Conservation (phyloP, 2,888 invertebrate genomes). For the Cheilosia grossa region DNA sequence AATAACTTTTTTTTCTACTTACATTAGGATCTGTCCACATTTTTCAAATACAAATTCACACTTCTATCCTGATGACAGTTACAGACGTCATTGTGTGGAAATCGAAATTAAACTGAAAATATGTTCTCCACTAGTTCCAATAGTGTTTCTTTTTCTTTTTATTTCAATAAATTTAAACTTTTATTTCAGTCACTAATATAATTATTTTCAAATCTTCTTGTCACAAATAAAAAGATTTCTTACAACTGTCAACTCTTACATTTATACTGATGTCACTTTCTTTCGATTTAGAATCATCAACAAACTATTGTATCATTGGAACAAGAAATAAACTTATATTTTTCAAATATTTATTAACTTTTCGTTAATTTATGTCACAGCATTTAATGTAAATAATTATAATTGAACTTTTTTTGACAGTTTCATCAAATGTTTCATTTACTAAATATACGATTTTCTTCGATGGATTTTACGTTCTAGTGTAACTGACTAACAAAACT, state of each 20-base stretch:
- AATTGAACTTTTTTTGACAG: conserved; percentile 42
- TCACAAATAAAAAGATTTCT: conserved; percentile 32
- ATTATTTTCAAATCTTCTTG: conserved; percentile 12
- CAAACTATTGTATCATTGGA: conserved; percentile 3
- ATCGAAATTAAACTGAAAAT: conserved; percentile 32
- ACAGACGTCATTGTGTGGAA: conserved; percentile 70
- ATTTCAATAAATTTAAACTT: not conserved
- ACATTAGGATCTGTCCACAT: conserved; percentile 75
- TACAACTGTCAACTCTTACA: conserved; percentile 59
- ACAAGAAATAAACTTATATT: conserved; percentile 4
- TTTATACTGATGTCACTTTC: conserved; percentile 61
- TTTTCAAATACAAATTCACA: conserved; percentile 71
- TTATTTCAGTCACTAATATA: conserved; percentile 28
- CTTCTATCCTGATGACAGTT: conserved; percentile 74
- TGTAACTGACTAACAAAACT: conserved; percentile 52
- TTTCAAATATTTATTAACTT: conserved; percentile 32
- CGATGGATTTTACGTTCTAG: conserved; percentile 50
- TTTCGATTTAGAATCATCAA: conserved; percentile 29
- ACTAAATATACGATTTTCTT: conserved; percentile 50
- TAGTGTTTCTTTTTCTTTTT: conserved; percentile 1
- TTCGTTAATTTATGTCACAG: conserved; percentile 41
- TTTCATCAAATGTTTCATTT: conserved; percentile 60
- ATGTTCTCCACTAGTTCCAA: conserved; percentile 21
- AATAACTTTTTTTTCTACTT: conserved; percentile 38
- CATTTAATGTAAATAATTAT: conserved; percentile 22